Evolutionary conservation across 2,797 vertebrate genomes (phyloP).

Genomic region (Xenopus petersii): DNA sequence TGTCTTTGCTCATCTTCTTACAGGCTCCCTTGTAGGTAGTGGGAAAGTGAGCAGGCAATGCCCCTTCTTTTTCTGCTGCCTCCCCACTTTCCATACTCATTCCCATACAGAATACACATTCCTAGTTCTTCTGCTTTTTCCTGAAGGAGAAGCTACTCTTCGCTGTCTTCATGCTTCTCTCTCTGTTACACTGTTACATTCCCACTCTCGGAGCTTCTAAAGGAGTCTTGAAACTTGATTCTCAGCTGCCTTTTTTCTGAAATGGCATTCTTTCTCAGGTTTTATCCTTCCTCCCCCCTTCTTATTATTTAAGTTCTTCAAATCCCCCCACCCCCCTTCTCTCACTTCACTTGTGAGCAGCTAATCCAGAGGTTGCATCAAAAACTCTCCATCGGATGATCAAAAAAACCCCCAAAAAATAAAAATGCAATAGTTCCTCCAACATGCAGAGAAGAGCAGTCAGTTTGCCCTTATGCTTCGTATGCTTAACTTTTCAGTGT

Average conservation of each 20-base stretch:
- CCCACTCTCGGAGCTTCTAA: constrained; percentile 56
- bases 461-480: constrained; percentile 48
- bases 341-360: constrained; percentile 56
- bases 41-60: constrained; percentile 62
- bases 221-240: constrained; percentile 71
- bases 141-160: constrained; percentile 54
- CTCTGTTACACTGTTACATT: constrained; percentile 57
- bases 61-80: constrained; percentile 61
- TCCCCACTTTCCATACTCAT: constrained; percentile 62
- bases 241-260: constrained; percentile 55
- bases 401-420: constrained; percentile 46
- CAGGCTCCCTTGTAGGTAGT: constrained; percentile 63
- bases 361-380: constrained; percentile 60
- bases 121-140: constrained; percentile 45
- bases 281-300: constrained; percentile 29
- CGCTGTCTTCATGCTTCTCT: constrained; percentile 25
- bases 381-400: constrained; percentile 59
- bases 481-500: neutral
- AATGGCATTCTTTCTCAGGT: constrained; percentile 46
- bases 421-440: constrained; percentile 53
- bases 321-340: constrained; percentile 49
- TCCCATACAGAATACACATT: constrained; percentile 66
- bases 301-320: constrained; percentile 63
- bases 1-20: constrained; percentile 29
- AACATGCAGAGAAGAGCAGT: constrained; percentile 51